These are phyloP conservation scores for Tragelaphus eurycerus DNA, from an alignment of 2,797 vertebrate species.

Conservation along the genomic window DNA sequence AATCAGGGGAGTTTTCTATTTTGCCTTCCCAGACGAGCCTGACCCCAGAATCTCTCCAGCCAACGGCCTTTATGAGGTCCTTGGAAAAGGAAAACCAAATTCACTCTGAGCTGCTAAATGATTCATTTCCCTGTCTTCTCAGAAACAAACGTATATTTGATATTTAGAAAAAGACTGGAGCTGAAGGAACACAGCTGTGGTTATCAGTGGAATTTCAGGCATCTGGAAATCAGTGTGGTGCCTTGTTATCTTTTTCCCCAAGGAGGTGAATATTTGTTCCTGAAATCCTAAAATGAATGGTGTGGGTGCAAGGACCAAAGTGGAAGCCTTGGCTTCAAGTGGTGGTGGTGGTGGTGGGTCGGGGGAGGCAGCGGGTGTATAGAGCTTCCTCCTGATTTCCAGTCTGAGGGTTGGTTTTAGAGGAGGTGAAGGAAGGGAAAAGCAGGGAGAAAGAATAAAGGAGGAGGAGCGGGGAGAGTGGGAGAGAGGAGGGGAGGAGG, in stretches of 20 bases:
- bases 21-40: neutral
- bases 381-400: neutral
- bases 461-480: neutral
- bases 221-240: neutral
- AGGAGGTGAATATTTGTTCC: neutral
- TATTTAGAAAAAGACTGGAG: constrained; percentile 22
- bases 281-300: neutral
- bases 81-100: neutral
- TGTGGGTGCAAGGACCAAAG: neutral
- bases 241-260: neutral
- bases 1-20: neutral
- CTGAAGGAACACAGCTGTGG: neutral
- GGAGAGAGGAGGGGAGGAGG: too few relatives aligned
- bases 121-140: neutral
- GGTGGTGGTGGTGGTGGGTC: neutral
- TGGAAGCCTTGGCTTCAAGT: neutral
- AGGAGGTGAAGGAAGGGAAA: neutral
- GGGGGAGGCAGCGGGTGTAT: neutral
- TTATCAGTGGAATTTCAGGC: neutral
- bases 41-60: neutral
- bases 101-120: neutral
- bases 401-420: neutral
- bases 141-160: neutral
- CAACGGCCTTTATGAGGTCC: neutral
- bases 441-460: neutral